phyloP scores from a whole-genome alignment of 2,888 invertebrate genomes.

The Phrixothrix hirtus region DNA sequence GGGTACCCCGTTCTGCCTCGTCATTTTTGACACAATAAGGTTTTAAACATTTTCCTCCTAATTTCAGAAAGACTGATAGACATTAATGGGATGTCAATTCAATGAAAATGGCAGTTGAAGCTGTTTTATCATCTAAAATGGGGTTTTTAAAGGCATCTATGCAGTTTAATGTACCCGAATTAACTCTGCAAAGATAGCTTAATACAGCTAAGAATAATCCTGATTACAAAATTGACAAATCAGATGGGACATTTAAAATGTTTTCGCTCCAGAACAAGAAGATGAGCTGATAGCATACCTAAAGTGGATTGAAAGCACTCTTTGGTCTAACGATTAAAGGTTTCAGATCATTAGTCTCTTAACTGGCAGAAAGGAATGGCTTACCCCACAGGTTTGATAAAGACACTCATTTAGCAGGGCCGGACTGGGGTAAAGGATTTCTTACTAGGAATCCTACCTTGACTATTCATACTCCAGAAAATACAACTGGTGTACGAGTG shows the following conservation, averaged over 20 bases:
- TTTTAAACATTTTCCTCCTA: too few relatives aligned
- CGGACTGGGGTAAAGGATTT: not conserved
- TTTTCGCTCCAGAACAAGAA: constrained; percentile 1
- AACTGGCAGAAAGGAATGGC: not conserved
- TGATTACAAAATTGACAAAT: not conserved
- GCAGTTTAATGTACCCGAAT: too few relatives aligned
- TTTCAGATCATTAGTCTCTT: not conserved
- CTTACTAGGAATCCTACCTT: not conserved
- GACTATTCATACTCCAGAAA: not conserved
- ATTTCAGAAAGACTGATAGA: too few relatives aligned
- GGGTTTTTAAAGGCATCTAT: too few relatives aligned
- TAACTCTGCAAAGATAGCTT: constrained; percentile 1
- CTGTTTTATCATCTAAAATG: too few relatives aligned
- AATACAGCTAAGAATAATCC: not conserved
- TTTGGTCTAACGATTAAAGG: constrained; percentile 1
- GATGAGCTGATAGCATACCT: constrained; percentile 1
- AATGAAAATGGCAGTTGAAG: too few relatives aligned
- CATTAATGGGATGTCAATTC: too few relatives aligned
- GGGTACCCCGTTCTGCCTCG: too few relatives aligned
- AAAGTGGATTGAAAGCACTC: not conserved
- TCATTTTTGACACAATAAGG: too few relatives aligned
- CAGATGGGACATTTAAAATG: not conserved
- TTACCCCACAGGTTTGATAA: not conserved
- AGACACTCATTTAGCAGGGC: not conserved
- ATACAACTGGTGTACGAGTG: not conserved